phyloP scores from a whole-genome alignment of 2,113 vertebrate species.

The Accipiter cooperii region DNA sequence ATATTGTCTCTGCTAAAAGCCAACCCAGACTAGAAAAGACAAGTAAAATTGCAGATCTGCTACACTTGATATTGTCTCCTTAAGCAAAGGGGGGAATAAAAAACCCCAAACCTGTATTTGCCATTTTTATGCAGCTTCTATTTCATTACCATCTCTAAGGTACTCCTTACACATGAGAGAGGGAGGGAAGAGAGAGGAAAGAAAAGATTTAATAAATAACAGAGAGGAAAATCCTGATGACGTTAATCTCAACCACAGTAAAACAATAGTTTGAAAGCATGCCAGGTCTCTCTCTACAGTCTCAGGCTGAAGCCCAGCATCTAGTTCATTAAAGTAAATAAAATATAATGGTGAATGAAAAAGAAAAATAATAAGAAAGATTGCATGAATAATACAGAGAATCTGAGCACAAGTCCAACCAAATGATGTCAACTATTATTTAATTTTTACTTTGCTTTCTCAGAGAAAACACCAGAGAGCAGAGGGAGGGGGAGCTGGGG shows the following conservation, averaged over 20 bases:
- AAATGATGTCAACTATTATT: conserved; percentile 52
- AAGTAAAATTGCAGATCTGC: neutral
- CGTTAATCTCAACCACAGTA: conserved; percentile 11
- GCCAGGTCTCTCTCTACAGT: neutral
- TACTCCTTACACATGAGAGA: neutral
- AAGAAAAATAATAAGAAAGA: conserved; percentile 31
- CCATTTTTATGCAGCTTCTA: neutral
- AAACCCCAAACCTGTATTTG: neutral
- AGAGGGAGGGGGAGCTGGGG: neutral
- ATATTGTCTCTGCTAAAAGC: neutral
- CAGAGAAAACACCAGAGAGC: conserved; percentile 11
- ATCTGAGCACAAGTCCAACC: conserved; percentile 39
- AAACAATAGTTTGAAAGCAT: conserved; percentile 10
- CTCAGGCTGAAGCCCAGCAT: neutral
- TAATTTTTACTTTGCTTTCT: conserved; percentile 43
- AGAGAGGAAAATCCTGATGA: conserved; percentile 26
- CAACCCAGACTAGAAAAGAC: neutral
- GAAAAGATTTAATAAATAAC: conserved; percentile 37
- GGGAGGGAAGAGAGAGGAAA: neutral
- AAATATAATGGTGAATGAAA: conserved; percentile 38
- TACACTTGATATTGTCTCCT: neutral
- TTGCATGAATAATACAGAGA: conserved; percentile 37
- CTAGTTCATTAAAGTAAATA: conserved; percentile 38
- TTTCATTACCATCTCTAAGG: neutral
- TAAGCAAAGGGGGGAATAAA: neutral